These are phyloP conservation scores for Dyspetes luteomarginatus DNA, from an alignment of 2,888 invertebrate genomes.

Conservation along the genomic window DNA sequence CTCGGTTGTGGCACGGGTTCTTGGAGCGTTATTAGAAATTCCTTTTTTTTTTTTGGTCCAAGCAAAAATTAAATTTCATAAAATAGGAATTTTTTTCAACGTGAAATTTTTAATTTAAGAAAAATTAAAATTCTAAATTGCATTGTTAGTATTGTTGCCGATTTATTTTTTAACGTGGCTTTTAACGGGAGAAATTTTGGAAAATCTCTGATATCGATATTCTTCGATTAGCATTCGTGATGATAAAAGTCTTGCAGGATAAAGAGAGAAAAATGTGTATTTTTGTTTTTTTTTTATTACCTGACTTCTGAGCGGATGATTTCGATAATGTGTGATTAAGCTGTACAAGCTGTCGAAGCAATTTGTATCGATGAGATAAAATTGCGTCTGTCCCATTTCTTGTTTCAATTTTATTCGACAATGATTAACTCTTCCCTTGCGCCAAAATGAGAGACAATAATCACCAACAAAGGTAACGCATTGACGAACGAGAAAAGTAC, in stretches of 20 bases:
- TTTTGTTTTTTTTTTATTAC: slow-evolving; percentile 80
- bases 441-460: slow-evolving; percentile 97
- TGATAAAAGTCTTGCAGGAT: no score
- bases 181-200: no score
- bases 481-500: slow-evolving; percentile 96
- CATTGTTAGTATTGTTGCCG: no score
- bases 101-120: slow-evolving; percentile 1
- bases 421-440: slow-evolving; percentile 94
- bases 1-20: slow-evolving; percentile 98
- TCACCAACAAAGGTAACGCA: slow-evolving; percentile 98
- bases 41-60: no score
- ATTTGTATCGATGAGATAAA: slow-evolving; percentile 94
- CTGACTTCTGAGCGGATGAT: slow-evolving; percentile 93
- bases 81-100: slow-evolving; percentile 29
- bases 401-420: slow-evolving; percentile 96
- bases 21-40: slow-evolving; percentile 93
- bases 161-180: no score
- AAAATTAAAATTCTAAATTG: no score
- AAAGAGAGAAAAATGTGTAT: slow-evolving; percentile 13
- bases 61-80: no score
- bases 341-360: slow-evolving; percentile 96
- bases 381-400: slow-evolving; percentile 94
- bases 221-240: no score
- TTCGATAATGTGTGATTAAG: slow-evolving; percentile 95
- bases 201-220: no score